phyloP scores from a whole-genome alignment of 2,113 vertebrate genomes.

The Petroica traversi region DNA sequence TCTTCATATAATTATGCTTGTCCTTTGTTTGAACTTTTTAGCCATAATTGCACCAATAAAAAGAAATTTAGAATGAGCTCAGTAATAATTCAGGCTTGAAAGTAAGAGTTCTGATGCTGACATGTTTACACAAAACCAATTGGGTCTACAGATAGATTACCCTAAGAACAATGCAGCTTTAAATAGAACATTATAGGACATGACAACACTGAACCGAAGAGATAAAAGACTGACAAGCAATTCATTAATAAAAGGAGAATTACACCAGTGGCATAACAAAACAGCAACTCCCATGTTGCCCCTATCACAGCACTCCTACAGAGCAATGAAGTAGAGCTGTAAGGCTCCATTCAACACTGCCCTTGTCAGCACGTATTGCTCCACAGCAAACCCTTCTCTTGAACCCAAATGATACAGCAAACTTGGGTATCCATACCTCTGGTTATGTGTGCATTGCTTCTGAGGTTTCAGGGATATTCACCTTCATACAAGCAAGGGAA shows the following conservation, averaged over 20 bases:
- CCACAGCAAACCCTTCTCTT: background rate
- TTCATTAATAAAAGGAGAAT: constrained; percentile 1
- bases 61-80: background rate
- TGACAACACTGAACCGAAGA: background rate
- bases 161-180: background rate
- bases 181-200: constrained; percentile 2
- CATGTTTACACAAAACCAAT: background rate
- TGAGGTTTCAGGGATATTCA: background rate
- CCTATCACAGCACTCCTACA: background rate
- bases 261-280: background rate
- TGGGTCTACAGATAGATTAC: background rate
- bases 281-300: background rate
- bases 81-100: constrained; percentile 9
- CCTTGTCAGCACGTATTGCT: background rate
- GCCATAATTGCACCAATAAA: constrained; percentile 18
- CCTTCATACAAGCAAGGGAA: background rate
- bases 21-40: constrained; percentile 41
- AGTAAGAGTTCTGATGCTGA: background rate
- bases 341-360: background rate
- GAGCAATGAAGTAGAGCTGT: background rate
- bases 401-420: background rate
- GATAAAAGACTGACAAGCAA: background rate
- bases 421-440: background rate
- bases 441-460: background rate
- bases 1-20: constrained; percentile 26